Evolutionary conservation across 2,888 invertebrate species (phyloP).

Genomic region (Napeogenes sylphis): DNA sequence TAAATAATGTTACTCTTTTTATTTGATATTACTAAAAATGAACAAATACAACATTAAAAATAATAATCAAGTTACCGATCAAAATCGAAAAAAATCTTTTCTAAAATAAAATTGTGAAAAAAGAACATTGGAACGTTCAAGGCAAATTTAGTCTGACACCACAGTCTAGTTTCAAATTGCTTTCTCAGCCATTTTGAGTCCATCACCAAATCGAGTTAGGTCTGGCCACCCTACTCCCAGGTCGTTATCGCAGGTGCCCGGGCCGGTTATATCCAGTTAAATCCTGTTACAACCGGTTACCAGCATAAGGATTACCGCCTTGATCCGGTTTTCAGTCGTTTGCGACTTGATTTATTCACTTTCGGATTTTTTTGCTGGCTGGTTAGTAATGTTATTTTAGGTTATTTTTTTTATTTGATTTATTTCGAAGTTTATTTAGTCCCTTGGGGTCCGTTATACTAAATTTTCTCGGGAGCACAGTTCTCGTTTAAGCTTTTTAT

Average conservation of each 20-base stretch:
- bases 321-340: slow-evolving; percentile 67
- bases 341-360: slow-evolving; percentile 63
- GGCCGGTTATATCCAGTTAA: slow-evolving; percentile 46
- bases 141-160: slow-evolving; percentile 6
- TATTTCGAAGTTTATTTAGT: slow-evolving; percentile 10
- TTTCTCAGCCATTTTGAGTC: slow-evolving; percentile 15
- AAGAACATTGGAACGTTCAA: not conserved
- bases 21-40: too few relatives aligned
- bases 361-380: slow-evolving; percentile 18
- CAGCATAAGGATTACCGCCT: slow-evolving; percentile 62
- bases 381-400: slow-evolving; percentile 14
- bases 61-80: not conserved
- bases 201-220: slow-evolving; percentile 15
- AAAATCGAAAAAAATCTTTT: not conserved
- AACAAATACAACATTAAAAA: too few relatives aligned
- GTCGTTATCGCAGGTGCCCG: slow-evolving; percentile 73
- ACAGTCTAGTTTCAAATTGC: slow-evolving; percentile 9
- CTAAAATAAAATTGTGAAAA: not conserved
- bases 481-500: too few relatives aligned
- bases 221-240: slow-evolving; percentile 34
- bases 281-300: slow-evolving; percentile 65
- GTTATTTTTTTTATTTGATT: slow-evolving; percentile 8
- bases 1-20: too few relatives aligned
- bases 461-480: not conserved
- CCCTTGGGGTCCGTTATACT: slow-evolving; percentile 3